Evolutionary conservation across 1,140 invertebrate genomes (phyloP).

Genomic region (Dysdera silvatica): DNA sequence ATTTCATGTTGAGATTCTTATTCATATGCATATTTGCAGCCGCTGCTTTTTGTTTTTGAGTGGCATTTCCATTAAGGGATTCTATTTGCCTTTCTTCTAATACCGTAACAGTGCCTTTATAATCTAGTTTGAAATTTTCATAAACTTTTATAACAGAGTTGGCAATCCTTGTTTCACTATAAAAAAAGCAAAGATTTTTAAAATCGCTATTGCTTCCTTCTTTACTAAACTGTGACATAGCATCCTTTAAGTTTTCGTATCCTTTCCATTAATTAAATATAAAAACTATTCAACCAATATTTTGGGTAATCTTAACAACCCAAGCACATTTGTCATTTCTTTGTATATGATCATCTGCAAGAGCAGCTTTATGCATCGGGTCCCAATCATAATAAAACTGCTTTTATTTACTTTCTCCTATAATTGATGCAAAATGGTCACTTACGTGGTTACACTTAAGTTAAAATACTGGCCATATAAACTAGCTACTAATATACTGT

Average conservation of each 20-base stretch:
- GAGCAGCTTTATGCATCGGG: background rate
- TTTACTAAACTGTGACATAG: too few relatives aligned
- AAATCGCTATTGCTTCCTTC: background rate
- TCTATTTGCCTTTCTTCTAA: background rate
- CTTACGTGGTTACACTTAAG: background rate
- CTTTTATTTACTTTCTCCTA: background rate
- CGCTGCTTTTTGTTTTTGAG: background rate
- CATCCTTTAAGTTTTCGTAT: constrained; percentile 1
- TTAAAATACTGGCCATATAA: constrained; percentile 2
- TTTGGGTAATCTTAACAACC: background rate
- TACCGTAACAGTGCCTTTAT: background rate
- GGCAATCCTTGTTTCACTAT: background rate
- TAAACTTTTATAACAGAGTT: background rate
- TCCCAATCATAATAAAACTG: too few relatives aligned
- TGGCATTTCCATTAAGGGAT: background rate
- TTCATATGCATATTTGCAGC: background rate
- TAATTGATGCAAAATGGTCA: background rate
- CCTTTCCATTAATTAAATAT: background rate
- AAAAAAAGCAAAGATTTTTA: constrained; percentile 1
- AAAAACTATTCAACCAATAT: background rate
- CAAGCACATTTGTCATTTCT: background rate
- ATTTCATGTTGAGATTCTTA: constrained; percentile 33
- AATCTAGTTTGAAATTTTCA: background rate
- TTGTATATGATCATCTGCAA: background rate
- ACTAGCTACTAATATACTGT: background rate